Percentiles rank a stretch among this genome's conserved stretches.
phyloP scores from a whole-genome alignment of 2,888 invertebrate genomes.

The Athetis lepigone region DNA sequence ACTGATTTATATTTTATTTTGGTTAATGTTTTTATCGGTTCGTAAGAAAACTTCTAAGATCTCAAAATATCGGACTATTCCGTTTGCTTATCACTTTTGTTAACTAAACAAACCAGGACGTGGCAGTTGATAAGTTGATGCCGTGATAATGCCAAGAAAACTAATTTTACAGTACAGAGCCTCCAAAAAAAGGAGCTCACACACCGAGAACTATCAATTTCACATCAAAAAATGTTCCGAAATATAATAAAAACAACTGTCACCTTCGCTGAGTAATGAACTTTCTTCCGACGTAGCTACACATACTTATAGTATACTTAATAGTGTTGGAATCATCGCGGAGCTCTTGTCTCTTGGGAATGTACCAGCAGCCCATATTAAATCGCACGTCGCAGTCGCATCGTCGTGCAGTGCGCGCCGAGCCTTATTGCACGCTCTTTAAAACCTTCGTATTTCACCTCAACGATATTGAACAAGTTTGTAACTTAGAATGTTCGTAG shows the following conservation, averaged over 20 bases:
- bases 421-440: constrained; percentile 69
- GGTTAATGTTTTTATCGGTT: too few species aligned
- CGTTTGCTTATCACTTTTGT: too few species aligned
- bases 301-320: constrained; percentile 28
- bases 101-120: too few species aligned
- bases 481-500: constrained; percentile 48
- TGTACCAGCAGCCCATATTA: constrained; percentile 67
- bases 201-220: constrained; percentile 20
- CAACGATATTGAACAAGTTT: constrained; percentile 72
- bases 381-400: constrained; percentile 59
- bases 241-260: constrained; percentile 28
- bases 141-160: too few species aligned
- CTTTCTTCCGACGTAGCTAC: constrained; percentile 20
- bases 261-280: constrained; percentile 38
- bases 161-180: too few species aligned
- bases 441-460: constrained; percentile 65
- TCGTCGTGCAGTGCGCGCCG: constrained; percentile 22
- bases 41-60: too few species aligned
- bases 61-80: too few species aligned
- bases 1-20: too few species aligned
- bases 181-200: neutral
- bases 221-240: constrained; percentile 11
- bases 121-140: too few species aligned
- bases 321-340: constrained; percentile 48
- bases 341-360: constrained; percentile 59